Evolutionary conservation across 2,113 vertebrate genomes (phyloP).

Genomic region (Zingel zingel): DNA sequence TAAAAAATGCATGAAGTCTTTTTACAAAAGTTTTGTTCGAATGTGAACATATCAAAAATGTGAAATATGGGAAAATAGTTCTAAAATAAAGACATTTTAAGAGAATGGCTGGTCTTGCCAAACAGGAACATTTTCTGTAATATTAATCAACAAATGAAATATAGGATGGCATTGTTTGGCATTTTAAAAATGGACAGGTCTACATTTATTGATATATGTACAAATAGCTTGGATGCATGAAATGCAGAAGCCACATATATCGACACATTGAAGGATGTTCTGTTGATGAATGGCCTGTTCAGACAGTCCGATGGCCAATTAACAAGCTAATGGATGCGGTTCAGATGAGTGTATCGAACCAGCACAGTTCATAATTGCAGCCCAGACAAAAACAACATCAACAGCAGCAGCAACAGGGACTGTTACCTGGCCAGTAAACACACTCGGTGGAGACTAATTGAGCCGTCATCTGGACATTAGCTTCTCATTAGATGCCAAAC

Average conservation of each 20-base stretch:
- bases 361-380: conserved; percentile 66
- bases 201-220: conserved; percentile 28
- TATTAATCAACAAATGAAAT: neutral
- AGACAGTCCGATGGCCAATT: conserved; percentile 70
- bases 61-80: neutral
- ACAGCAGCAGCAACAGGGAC: conserved; percentile 25
- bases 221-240: conserved; percentile 13
- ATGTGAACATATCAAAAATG: conserved; percentile 1
- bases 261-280: conserved; percentile 49
- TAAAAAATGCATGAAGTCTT: conserved; percentile 26
- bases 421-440: conserved; percentile 50
- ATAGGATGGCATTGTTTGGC: neutral
- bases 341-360: conserved; percentile 66
- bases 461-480: conserved; percentile 71
- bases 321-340: conserved; percentile 69
- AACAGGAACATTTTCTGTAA: neutral
- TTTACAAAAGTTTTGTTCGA: conserved; percentile 20
- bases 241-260: conserved; percentile 44
- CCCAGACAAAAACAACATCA: conserved; percentile 49
- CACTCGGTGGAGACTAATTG: conserved; percentile 53
- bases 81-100: neutral
- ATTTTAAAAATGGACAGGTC: conserved; percentile 20
- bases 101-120: neutral
- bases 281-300: conserved; percentile 71
- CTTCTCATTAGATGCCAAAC: conserved; percentile 56